These are phyloP conservation scores for Phyllopteryx taeniolatus DNA, from an alignment of 2,113 vertebrate genomes.

Conservation along the genomic window DNA sequence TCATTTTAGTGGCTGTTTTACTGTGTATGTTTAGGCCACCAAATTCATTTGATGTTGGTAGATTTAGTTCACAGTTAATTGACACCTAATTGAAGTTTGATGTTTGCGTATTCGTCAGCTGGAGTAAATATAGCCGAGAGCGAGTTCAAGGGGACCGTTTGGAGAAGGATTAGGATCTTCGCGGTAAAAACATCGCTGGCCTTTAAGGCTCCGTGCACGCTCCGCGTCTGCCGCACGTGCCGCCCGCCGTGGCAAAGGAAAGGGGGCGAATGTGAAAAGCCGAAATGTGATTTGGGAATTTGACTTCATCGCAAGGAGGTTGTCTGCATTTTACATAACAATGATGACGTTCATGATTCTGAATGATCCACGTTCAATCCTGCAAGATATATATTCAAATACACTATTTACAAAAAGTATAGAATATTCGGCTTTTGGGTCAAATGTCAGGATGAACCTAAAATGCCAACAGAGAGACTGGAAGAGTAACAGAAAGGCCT, in stretches of 20 bases:
- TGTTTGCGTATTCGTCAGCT: background rate
- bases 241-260: background rate
- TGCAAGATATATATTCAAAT: too few species aligned
- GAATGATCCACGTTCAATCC: too few species aligned
- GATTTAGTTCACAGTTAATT: background rate
- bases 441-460: too few species aligned
- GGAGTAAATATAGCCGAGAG: background rate
- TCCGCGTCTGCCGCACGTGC: too few species aligned
- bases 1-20: too few species aligned
- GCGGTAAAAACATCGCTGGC: background rate
- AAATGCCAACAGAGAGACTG: too few species aligned
- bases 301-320: background rate
- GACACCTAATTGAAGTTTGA: background rate
- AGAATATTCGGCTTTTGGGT: too few species aligned
- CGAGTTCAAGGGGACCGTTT: background rate
- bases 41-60: background rate
- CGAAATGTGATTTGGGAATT: background rate
- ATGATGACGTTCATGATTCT: too few species aligned
- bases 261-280: background rate
- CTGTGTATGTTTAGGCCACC: too few species aligned
- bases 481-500: too few species aligned
- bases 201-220: background rate
- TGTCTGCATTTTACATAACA: background rate
- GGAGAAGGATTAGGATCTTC: constrained; percentile 20
- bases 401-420: too few species aligned